Conservation (phyloP, 2,888 invertebrate genomes). For the Eudasyphora cyanicolor region DNA sequence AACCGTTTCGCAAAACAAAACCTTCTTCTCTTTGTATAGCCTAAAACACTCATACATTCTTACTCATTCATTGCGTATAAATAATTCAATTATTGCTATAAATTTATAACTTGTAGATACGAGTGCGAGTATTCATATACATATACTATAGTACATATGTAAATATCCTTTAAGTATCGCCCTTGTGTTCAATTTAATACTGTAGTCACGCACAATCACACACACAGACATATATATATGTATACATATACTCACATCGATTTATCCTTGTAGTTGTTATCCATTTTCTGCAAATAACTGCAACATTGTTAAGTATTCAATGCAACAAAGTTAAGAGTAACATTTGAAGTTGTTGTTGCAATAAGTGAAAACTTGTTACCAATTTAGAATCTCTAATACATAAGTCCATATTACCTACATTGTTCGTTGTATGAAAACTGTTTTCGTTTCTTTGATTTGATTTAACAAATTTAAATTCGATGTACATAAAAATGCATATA, state of each 20-base stretch:
- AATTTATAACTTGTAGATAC: background rate
- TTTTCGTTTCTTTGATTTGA: no score
- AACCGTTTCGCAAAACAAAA: background rate
- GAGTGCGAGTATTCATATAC: background rate
- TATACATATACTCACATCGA: no score
- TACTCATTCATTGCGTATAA: background rate
- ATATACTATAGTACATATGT: background rate
- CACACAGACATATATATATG: background rate
- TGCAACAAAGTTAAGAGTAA: background rate
- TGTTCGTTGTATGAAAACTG: no score
- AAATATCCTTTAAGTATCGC: background rate
- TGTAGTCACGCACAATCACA: background rate
- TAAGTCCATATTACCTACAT: no score
- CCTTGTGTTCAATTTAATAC: background rate
- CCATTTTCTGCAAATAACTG: background rate
- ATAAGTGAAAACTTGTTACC: no score
- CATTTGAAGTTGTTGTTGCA: conserved; percentile 9
- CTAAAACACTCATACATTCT: background rate
- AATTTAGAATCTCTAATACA: no score
- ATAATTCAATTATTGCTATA: conserved; percentile 9
- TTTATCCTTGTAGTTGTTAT: background rate
- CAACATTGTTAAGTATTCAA: background rate
- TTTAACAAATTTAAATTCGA: no score
- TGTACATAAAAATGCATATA: no score
- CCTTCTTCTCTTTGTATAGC: background rate